Evolutionary conservation across 2,113 vertebrate species (phyloP).

Genomic region (Ageneiosus marmoratus): DNA sequence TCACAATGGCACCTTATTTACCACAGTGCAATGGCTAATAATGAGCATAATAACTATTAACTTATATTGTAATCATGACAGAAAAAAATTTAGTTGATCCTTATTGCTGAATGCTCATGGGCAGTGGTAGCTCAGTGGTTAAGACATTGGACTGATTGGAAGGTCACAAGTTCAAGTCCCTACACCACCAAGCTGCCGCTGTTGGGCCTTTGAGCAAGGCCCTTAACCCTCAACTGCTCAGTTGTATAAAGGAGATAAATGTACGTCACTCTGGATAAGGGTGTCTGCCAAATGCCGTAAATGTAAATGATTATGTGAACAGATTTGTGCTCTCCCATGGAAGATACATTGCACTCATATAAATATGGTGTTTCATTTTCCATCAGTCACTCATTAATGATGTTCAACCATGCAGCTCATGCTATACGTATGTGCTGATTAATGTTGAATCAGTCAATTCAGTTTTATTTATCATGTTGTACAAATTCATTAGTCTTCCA

Average conservation of each 20-base stretch:
- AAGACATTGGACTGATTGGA: no score
- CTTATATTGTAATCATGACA: neutral
- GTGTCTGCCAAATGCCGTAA: no score
- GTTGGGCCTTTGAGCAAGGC: no score
- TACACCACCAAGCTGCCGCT: no score
- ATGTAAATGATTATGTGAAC: neutral
- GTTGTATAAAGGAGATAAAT: no score
- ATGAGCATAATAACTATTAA: neutral
- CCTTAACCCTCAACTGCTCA: no score
- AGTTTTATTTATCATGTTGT: neutral
- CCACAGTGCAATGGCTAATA: neutral
- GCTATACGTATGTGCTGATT: neutral
- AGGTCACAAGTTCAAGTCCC: no score
- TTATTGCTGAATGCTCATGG: neutral
- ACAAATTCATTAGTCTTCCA: neutral
- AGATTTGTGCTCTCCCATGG: neutral
- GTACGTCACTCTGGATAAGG: no score
- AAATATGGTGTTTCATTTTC: neutral
- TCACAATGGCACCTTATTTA: neutral
- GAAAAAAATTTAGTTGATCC: neutral
- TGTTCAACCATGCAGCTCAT: neutral
- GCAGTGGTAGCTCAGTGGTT: no score
- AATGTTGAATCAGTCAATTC: neutral
- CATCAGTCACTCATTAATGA: neutral
- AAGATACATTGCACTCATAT: neutral